Evolutionary conservation across 2,888 invertebrate species (phyloP).

Genomic region (Meta bourneti): DNA sequence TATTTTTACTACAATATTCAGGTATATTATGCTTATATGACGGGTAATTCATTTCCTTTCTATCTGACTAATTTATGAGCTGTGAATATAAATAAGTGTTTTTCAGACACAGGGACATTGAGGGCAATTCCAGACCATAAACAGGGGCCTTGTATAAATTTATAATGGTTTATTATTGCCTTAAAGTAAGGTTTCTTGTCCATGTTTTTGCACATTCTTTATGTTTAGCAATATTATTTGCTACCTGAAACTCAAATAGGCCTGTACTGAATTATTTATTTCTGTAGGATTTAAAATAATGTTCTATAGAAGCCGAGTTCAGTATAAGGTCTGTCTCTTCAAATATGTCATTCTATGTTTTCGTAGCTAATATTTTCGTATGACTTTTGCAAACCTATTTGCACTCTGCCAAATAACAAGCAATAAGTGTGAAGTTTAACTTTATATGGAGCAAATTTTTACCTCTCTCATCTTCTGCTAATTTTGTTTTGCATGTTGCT

Average conservation of each 20-base stretch:
- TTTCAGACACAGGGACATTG: conserved; percentile 27
- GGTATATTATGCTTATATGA: conserved; percentile 56
- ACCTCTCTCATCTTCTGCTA: conserved; percentile 45
- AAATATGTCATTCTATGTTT: conserved; percentile 64
- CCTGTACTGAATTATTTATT: conserved; percentile 30
- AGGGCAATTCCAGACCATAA: conserved; percentile 36
- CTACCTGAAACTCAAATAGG: conserved; percentile 55
- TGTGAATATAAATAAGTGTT: conserved; percentile 5
- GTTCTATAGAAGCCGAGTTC: background rate
- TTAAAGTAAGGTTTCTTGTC: conserved; percentile 69
- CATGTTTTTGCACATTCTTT: conserved; percentile 67
- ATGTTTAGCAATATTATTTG: conserved; percentile 65
- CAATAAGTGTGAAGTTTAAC: conserved; percentile 71
- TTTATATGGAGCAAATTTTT: conserved; percentile 48
- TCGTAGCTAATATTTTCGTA: conserved; percentile 75
- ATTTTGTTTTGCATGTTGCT: conserved; percentile 56
- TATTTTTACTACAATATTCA: conserved; percentile 37
- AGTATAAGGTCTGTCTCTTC: conserved; percentile 55
- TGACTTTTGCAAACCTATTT: conserved; percentile 73
- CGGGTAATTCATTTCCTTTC: conserved; percentile 64
- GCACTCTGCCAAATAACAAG: conserved; percentile 75
- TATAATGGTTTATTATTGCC: conserved; percentile 68
- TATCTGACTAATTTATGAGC: background rate
- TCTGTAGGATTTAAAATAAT: background rate
- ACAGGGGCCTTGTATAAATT: conserved; percentile 70